These are phyloP conservation scores for Melopsittacus undulatus DNA, from an alignment of 2,797 vertebrate genomes.

Conservation along the genomic window DNA sequence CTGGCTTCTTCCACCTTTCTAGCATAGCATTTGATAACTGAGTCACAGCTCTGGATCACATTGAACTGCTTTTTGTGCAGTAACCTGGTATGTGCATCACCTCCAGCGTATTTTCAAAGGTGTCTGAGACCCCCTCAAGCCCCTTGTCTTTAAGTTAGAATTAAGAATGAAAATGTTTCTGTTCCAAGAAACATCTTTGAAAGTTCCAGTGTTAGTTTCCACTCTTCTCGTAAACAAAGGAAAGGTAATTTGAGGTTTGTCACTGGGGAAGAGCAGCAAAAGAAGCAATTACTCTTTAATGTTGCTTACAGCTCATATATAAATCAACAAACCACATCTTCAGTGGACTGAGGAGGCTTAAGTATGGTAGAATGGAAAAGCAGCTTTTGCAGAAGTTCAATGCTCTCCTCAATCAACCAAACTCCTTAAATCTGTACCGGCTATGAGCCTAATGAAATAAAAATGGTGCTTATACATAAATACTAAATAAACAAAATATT, in stretches of 20 bases:
- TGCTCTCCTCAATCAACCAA: background rate
- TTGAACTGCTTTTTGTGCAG: background rate
- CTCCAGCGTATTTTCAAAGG: background rate
- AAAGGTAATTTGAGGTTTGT: background rate
- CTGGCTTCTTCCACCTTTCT: background rate
- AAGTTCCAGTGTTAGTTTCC: background rate
- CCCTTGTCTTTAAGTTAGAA: background rate
- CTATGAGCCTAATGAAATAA: background rate
- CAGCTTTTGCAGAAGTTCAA: background rate
- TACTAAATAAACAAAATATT: background rate
- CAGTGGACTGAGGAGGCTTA: background rate
- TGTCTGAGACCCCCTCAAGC: background rate
- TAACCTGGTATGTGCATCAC: background rate
- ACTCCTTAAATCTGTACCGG: background rate
- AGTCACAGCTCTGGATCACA: background rate
- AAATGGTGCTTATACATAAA: background rate
- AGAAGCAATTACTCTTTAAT: background rate
- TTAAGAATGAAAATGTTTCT: background rate
- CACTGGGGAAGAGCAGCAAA: background rate
- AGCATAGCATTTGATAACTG: background rate
- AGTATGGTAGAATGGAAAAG: background rate
- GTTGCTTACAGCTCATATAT: background rate
- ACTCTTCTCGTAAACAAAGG: background rate
- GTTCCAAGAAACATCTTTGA: background rate
- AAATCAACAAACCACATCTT: background rate